These are phyloP conservation scores for Calliphora vomitoria DNA, from an alignment of 2,888 invertebrate species.

Conservation along the genomic window DNA sequence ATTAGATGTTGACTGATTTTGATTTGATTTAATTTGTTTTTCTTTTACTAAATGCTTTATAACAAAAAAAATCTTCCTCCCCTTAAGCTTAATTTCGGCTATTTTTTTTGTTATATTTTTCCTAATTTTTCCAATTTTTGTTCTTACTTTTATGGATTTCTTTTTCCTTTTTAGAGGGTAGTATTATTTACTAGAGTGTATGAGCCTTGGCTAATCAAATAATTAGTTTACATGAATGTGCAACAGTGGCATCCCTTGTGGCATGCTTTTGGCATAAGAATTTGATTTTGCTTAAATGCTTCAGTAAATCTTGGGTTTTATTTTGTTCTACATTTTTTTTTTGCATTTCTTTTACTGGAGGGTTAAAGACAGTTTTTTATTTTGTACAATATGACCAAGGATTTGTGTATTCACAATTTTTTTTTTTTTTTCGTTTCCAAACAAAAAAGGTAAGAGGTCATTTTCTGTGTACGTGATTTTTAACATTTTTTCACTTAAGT, in stretches of 20 bases:
- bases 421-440: slow-evolving; percentile 16
- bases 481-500: slow-evolving; percentile 58
- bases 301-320: slow-evolving; percentile 70
- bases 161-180: slow-evolving; percentile 46
- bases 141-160: slow-evolving; percentile 32
- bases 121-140: slow-evolving; percentile 43
- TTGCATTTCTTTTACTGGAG: slow-evolving; percentile 14
- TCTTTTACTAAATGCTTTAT: slow-evolving; percentile 38
- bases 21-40: slow-evolving; percentile 79
- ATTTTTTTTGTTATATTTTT: slow-evolving; percentile 33
- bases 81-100: slow-evolving; percentile 37
- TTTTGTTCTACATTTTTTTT: slow-evolving; percentile 38
- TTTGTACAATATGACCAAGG: neutral
- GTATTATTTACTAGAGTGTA: neutral
- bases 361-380: neutral
- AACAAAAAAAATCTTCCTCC: slow-evolving; percentile 8
- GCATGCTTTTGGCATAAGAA: slow-evolving; percentile 72
- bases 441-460: slow-evolving; percentile 62
- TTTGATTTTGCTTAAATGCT: slow-evolving; percentile 76
- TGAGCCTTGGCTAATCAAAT: slow-evolving; percentile 77
- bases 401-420: neutral
- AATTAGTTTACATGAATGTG: slow-evolving; percentile 77
- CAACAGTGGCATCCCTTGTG: slow-evolving; percentile 68
- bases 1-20: slow-evolving; percentile 81
- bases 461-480: slow-evolving; percentile 68